Conservation (phyloP, 2,797 vertebrate genomes). For the Choloepus didactylus region DNA sequence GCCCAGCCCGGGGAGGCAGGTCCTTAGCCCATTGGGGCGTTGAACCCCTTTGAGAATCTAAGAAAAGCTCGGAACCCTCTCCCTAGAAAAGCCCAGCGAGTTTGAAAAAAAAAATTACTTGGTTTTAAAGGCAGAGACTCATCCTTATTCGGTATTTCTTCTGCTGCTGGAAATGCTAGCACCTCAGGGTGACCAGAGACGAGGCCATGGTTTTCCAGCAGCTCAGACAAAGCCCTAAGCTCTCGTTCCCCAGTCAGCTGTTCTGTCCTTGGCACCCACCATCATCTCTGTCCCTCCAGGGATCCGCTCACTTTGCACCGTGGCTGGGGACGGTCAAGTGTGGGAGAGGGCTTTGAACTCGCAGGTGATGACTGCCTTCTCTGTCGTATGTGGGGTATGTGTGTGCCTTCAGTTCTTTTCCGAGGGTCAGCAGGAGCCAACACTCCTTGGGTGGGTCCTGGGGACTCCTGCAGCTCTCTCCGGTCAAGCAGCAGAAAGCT, state of each 20-base stretch:
- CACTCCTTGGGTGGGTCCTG: neutral
- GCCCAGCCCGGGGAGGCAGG: no score
- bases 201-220: neutral
- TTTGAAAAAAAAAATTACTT: no score
- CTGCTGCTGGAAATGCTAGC: neutral
- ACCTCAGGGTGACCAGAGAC: neutral
- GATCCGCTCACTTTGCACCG: no score
- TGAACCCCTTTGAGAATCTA: no score
- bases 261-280: neutral
- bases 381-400: neutral
- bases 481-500: neutral
- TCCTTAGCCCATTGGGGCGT: no score
- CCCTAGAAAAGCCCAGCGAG: no score
- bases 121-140: neutral
- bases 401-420: neutral
- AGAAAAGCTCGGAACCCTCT: no score
- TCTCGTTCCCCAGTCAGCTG: fast-evolving
- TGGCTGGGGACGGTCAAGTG: neutral
- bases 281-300: no score
- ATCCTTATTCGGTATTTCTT: neutral
- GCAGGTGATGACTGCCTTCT: neutral
- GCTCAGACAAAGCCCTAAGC: neutral
- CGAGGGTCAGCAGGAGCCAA: neutral
- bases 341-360: neutral
- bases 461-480: neutral